A percentile compares a stretch with the other conserved stretches of the same genome.
Evolutionary conservation across 2,113 vertebrate genomes (phyloP).

Genomic region (Crotalus viridis): DNA sequence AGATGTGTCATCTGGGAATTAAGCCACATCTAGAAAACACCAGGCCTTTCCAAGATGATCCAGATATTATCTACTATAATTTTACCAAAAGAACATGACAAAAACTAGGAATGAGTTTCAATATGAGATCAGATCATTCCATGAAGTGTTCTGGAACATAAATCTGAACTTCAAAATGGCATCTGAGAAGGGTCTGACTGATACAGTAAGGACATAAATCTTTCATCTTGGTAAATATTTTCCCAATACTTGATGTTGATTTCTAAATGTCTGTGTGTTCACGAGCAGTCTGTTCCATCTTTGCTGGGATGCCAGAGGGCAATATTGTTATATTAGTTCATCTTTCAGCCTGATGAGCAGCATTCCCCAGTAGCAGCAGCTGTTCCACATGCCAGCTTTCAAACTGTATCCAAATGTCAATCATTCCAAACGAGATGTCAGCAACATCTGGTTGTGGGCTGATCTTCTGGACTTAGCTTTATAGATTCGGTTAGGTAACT

Average conservation of each 20-base stretch:
- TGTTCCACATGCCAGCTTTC: background rate
- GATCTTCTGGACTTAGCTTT: conserved; percentile 68
- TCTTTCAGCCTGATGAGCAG: background rate
- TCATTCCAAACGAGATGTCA: background rate
- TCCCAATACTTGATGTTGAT: background rate
- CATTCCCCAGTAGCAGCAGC: background rate
- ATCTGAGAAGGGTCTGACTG: accelerated
- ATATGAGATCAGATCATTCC: background rate
- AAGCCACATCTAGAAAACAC: background rate
- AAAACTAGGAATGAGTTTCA: background rate
- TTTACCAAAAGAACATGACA: background rate
- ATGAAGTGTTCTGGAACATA: accelerated
- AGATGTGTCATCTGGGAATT: background rate
- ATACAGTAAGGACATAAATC: background rate
- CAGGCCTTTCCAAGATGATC: background rate
- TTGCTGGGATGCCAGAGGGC: accelerated
- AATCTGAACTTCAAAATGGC: background rate
- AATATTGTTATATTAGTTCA: background rate
- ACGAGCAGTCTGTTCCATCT: background rate
- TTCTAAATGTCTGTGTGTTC: background rate
- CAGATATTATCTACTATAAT: background rate
- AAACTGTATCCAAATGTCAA: background rate
- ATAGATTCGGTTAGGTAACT: conserved; percentile 75
- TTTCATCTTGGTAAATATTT: background rate
- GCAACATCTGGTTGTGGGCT: conserved; percentile 68